These are phyloP conservation scores for Alloscopus bannaensis DNA, from an alignment of 2,888 invertebrate species.

Conservation along the genomic window DNA sequence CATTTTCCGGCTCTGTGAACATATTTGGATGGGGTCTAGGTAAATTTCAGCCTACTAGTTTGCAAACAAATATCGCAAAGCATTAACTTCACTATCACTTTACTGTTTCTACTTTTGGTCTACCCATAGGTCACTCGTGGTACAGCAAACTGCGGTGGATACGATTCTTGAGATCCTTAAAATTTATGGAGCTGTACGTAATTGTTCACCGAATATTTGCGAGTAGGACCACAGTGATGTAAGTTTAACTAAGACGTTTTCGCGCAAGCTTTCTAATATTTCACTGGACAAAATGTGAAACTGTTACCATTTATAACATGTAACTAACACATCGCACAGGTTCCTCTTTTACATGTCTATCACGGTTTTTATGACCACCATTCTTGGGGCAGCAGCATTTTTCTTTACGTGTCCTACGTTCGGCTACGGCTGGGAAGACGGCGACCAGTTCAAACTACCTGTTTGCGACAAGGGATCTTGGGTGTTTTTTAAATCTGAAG, in stretches of 20 bases:
- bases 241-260: too few species aligned
- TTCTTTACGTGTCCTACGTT: conserved; percentile 57
- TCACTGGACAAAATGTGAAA: too few species aligned
- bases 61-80: too few species aligned
- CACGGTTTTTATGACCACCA: conserved; percentile 27
- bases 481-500: conserved; percentile 43
- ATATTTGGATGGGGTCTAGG: conserved; percentile 53
- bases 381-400: conserved; percentile 43
- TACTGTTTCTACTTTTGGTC: neutral
- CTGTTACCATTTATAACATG: too few species aligned
- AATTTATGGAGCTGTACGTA: conserved; percentile 57
- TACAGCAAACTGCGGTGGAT: conserved; percentile 65
- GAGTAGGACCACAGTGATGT: conserved; percentile 59
- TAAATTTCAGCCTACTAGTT: neutral
- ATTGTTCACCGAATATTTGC: conserved; percentile 62
- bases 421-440: conserved; percentile 48
- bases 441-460: conserved; percentile 56
- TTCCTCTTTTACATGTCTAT: conserved; percentile 50
- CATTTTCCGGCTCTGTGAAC: conserved; percentile 39
- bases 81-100: neutral
- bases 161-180: conserved; percentile 53
- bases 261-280: neutral
- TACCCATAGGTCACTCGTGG: conserved; percentile 39
- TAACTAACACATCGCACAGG: too few species aligned
- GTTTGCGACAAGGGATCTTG: conserved; percentile 55